A percentile compares a stretch with the other conserved stretches of the same genome.
Evolutionary conservation across 2,888 invertebrate species (phyloP).

Genomic region (Podabrus alpinus): DNA sequence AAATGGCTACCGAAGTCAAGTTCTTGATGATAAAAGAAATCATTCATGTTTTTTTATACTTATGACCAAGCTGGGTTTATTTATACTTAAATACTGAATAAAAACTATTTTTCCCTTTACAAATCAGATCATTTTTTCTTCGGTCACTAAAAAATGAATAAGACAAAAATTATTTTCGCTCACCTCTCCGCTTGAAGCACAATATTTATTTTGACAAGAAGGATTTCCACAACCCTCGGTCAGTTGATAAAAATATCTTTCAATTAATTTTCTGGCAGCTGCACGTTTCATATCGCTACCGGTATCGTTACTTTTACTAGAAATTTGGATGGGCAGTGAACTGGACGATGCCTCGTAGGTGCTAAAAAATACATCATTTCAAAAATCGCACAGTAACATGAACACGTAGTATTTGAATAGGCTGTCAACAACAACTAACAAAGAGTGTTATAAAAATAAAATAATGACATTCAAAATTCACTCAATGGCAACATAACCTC

Average conservation of each 20-base stretch:
- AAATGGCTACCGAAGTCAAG: not conserved
- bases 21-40: not conserved
- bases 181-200: conserved; percentile 89
- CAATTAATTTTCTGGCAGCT: conserved; percentile 83
- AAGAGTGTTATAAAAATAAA: conserved; percentile 32
- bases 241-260: conserved; percentile 90
- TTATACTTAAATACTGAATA: not conserved
- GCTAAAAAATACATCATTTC: conserved; percentile 37
- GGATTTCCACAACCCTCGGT: conserved; percentile 90
- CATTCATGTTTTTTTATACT: not conserved
- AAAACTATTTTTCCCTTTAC: not conserved
- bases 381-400: not conserved
- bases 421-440: conserved; percentile 28
- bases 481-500: conserved; percentile 50
- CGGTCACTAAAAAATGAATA: not conserved
- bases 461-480: conserved; percentile 50
- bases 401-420: conserved; percentile 2
- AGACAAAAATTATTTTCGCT: not conserved
- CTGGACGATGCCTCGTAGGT: conserved; percentile 55
- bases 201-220: conserved; percentile 83
- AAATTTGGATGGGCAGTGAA: conserved; percentile 39
- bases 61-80: not conserved
- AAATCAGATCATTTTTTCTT: not conserved
- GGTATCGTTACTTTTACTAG: conserved; percentile 46
- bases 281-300: conserved; percentile 74